A percentile compares a stretch with the other conserved stretches of the same genome.
These are phyloP conservation scores for Carabus problematicus DNA, from an alignment of 2,888 invertebrate species.

Conservation along the genomic window DNA sequence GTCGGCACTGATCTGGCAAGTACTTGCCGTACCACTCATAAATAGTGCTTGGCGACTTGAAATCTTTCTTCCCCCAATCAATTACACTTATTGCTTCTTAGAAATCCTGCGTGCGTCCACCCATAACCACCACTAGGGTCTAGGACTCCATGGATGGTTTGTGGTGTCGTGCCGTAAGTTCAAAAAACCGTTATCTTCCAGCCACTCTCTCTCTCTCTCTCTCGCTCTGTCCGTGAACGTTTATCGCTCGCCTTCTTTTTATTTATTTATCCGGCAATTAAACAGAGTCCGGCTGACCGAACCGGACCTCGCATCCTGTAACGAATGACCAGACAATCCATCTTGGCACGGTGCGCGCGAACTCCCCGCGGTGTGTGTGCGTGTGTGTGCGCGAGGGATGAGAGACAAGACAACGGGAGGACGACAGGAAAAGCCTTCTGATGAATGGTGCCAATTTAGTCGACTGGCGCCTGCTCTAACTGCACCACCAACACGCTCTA, in stretches of 20 bases:
- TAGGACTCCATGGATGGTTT: background rate
- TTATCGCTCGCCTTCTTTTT: slow-evolving; percentile 43
- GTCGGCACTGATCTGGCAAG: slow-evolving; percentile 54
- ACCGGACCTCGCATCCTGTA: slow-evolving; percentile 44
- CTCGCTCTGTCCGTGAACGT: slow-evolving; percentile 1
- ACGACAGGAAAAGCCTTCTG: slow-evolving; percentile 54
- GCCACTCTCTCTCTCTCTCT: background rate
- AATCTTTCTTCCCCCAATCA: slow-evolving; percentile 55
- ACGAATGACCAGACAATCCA: slow-evolving; percentile 51
- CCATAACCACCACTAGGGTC: slow-evolving; percentile 7
- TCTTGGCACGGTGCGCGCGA: slow-evolving; percentile 46
- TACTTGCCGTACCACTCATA: slow-evolving; percentile 52
- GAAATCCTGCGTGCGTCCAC: slow-evolving; percentile 21
- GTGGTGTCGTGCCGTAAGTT: background rate
- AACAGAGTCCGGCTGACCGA: slow-evolving; percentile 46
- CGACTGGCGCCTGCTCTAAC: slow-evolving; percentile 51
- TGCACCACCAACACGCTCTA: slow-evolving; percentile 31
- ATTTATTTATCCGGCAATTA: slow-evolving; percentile 54
- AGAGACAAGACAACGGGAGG: slow-evolving; percentile 50
- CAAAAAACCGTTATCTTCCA: slow-evolving; percentile 21
- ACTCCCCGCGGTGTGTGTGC: slow-evolving; percentile 53
- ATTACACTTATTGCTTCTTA: slow-evolving; percentile 52
- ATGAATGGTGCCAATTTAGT: slow-evolving; percentile 56
- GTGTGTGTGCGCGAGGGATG: slow-evolving; percentile 48
- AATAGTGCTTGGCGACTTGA: slow-evolving; percentile 53